Percentiles rank a stretch among this genome's conserved stretches.
phyloP scores from a whole-genome alignment of 2,797 vertebrate species.

The Cetoscarus ocellatus region DNA sequence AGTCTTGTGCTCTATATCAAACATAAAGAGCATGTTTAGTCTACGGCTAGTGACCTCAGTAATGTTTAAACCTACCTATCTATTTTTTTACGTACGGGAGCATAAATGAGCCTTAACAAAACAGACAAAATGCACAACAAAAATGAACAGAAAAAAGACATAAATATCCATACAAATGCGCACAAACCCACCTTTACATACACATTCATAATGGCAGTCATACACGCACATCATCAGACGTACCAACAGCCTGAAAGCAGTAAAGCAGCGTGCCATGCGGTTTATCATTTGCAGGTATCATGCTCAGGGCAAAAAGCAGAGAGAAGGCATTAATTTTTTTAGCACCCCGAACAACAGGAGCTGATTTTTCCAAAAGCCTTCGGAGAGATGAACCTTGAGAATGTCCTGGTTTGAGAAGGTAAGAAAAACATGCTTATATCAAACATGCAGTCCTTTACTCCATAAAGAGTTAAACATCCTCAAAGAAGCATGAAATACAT shows the following conservation, averaged over 20 bases:
- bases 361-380: conserved; percentile 19
- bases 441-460: conserved; percentile 56
- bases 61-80: too few relatives aligned
- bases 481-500: conserved; percentile 30
- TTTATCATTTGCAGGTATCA: conserved; percentile 38
- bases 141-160: conserved; percentile 58
- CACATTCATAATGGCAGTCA: conserved; percentile 27
- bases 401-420: conserved; percentile 48
- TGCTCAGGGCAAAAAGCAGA: conserved; percentile 51
- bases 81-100: too few relatives aligned
- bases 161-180: conserved; percentile 57
- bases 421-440: conserved; percentile 56
- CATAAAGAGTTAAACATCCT: conserved; percentile 3
- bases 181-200: conserved; percentile 46
- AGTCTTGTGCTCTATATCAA: too few relatives aligned
- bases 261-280: conserved; percentile 64
- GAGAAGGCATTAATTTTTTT: conserved; percentile 28
- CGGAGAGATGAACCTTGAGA: conserved; percentile 12
- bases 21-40: too few relatives aligned
- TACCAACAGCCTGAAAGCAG: conserved; percentile 52
- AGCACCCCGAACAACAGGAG: conserved; percentile 45
- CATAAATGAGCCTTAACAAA: conserved; percentile 22
- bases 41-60: too few relatives aligned
- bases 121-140: conserved; percentile 58
- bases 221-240: conserved; percentile 29